A percentile compares a stretch with the other conserved stretches of the same genome.
Conservation (phyloP, 2,888 invertebrate genomes). For the Aspidiotus rigidus region DNA sequence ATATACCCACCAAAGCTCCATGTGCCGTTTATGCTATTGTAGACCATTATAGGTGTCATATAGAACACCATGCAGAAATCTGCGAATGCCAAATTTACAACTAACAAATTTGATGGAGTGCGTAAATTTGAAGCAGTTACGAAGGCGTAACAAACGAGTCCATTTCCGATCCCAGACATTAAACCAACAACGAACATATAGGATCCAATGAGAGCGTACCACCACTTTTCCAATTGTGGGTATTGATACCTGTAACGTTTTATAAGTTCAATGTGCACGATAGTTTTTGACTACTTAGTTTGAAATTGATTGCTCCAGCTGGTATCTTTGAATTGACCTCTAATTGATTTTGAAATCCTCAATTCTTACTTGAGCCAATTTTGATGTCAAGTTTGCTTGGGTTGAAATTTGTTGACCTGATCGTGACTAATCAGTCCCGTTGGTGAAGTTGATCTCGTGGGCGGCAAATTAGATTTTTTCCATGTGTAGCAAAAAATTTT, state of each 20-base stretch:
- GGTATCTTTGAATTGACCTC: too few species aligned
- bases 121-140: constrained; percentile 62
- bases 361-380: too few species aligned
- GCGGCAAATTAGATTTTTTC: too few species aligned
- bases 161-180: constrained; percentile 60
- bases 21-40: constrained; percentile 70
- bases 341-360: too few species aligned
- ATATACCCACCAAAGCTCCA: constrained; percentile 53
- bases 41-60: constrained; percentile 73
- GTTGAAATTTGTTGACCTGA: too few species aligned
- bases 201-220: constrained; percentile 73
- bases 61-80: constrained; percentile 81
- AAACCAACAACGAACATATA: constrained; percentile 66
- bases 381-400: too few species aligned
- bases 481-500: too few species aligned
- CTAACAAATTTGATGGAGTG: constrained; percentile 82
- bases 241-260: constrained; percentile 67
- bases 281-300: too few species aligned
- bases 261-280: too few species aligned
- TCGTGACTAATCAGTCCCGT: too few species aligned
- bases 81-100: constrained; percentile 83
- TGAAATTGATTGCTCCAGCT: too few species aligned
- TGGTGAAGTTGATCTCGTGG: too few species aligned
- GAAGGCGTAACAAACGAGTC: constrained; percentile 63
- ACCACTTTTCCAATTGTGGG: constrained; percentile 77